Base-by-base conservation (phyloP, 2,797 vertebrate species). In the Helarctos malayanus region DNA sequence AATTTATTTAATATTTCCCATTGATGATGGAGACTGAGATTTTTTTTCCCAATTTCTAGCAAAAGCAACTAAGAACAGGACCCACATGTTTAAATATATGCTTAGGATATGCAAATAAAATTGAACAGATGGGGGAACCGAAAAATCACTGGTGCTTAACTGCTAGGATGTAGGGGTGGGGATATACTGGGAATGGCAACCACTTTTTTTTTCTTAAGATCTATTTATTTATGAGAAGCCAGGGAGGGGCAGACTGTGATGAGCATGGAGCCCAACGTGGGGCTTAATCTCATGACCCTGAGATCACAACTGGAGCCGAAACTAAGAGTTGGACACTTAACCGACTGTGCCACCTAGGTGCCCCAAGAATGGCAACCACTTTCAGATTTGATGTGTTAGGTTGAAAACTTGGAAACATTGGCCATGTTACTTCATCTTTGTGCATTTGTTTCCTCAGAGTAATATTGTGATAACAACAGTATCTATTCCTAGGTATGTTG, bases 11-110 rank as follows among this genome's bases (percentile, higher is more conserved):
- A 14, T 90, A 65, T 73, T 87, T 7, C 4, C 10, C 35, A 86
- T 71, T 71, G n/a, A 80, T 93, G 25, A 38, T 65, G n/a, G 15
- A 13, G 25, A n/a, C 81, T 82, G 86, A 45, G 25, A 16, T 75
- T 82, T 93, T 85, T 76, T 92, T 84, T 90, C 56, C 79, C 32
- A 68, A 2, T 81, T 90, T 95, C 29, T 84, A 69, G 69, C 54
- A 73, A 80, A 78, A 9, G 11, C 56, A 75, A 68, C 59, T 69
- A 87, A 83, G 32, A 85, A 80, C 32, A 52, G 29, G 2, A 15
- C 65, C 38, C 4, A 73, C 19, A 85, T 61, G 16, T 65, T 65
- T 89, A 93, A 88, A 84, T 82, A 14, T 52, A 29, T 78, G 49
- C 56, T 59, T 84, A 89, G 63, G 35, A 79, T 68, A 73, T 27